These are phyloP conservation scores for Zoanthus solanderi DNA, from an alignment of 92 coral and sea anemone species.

Conservation along the genomic window DNA sequence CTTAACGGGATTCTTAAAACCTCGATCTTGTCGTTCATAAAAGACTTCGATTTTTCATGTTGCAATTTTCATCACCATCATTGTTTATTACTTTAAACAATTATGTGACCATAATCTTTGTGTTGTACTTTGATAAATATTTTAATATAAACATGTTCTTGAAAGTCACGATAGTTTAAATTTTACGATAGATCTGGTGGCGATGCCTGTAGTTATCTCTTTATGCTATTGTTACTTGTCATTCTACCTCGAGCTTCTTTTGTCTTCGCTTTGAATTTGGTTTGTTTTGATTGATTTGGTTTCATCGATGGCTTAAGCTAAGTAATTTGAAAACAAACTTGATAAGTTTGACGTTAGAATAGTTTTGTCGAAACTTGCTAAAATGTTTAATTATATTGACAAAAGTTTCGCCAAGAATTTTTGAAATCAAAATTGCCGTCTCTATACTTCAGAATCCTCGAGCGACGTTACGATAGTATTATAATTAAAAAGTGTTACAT, in stretches of 20 bases:
- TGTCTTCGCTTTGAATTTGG: neutral
- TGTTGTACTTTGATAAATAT: neutral
- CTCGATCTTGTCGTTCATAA: neutral
- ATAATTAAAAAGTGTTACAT: no score
- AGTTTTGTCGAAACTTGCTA: neutral
- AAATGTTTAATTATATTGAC: neutral
- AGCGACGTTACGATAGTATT: no score
- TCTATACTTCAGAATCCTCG: no score
- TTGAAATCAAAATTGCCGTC: no score
- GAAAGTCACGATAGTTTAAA: neutral
- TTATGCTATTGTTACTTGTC: neutral
- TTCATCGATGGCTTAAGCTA: neutral
- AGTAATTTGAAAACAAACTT: neutral
- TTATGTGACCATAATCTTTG: neutral
- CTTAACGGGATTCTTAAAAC: neutral
- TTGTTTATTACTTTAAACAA: neutral
- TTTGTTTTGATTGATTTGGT: conserved; percentile 9
- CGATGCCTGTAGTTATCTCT: neutral
- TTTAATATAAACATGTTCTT: neutral
- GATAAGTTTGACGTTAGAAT: neutral
- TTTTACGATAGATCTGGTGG: neutral
- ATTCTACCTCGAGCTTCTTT: neutral
- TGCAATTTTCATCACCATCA: neutral
- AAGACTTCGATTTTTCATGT: neutral
- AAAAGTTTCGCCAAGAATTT: no score